Percentiles rank a stretch among this genome's conserved stretches.
Evolutionary conservation across 1,140 invertebrate species (phyloP).

Genomic region (Ceratina australensis): DNA sequence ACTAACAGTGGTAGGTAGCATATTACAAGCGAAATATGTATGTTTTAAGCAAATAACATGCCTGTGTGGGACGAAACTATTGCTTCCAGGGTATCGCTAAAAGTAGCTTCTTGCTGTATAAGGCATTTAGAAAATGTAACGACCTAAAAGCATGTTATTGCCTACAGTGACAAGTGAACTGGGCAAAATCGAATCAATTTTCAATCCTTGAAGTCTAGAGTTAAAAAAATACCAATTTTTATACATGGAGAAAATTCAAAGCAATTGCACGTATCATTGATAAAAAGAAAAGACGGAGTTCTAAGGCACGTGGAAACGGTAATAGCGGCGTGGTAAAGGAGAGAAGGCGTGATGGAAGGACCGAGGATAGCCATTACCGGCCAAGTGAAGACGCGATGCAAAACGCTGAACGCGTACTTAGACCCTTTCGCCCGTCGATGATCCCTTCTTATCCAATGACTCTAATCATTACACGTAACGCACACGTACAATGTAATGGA

Average conservation of each 20-base stretch:
- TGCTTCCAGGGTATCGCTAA: no score
- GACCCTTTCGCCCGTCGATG: conserved; percentile 3
- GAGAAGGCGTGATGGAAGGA: conserved; percentile 20
- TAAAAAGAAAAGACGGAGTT: not conserved
- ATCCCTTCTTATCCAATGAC: conserved; percentile 5
- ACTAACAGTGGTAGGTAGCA: no score
- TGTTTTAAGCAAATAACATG: no score
- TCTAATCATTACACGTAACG: conserved; percentile 28
- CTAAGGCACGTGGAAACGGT: conserved; percentile 2
- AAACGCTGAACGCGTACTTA: conserved; percentile 40
- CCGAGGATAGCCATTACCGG: conserved; percentile 44
- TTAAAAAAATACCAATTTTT: no score
- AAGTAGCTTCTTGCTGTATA: no score
- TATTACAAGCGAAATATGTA: no score
- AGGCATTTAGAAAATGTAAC: no score
- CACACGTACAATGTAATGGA: conserved; percentile 29
- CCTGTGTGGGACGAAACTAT: no score
- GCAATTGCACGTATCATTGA: not conserved
- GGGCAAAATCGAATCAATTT: no score
- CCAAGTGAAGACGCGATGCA: conserved; percentile 36
- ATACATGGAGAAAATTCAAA: not conserved
- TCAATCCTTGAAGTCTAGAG: no score
- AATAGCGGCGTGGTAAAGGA: conserved; percentile 29
- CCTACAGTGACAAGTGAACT: no score
- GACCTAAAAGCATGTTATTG: no score